Percentiles rank a stretch among this genome's conserved stretches.
These are phyloP conservation scores for Motacilla tschutschensis DNA, from an alignment of 2,113 vertebrate species.

Conservation along the genomic window DNA sequence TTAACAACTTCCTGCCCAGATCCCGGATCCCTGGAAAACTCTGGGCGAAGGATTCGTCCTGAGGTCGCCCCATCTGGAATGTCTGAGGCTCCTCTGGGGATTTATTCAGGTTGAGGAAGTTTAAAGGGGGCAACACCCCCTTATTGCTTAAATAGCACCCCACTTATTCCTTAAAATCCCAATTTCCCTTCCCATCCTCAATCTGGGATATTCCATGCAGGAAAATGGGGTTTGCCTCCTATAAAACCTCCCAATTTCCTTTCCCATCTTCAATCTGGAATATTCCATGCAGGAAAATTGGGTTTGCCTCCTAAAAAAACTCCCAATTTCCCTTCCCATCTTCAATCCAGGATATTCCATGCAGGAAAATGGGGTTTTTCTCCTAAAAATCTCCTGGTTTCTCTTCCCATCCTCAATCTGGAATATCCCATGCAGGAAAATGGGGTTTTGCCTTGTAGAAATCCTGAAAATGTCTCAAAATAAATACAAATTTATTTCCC, in stretches of 20 bases:
- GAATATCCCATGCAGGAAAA: neutral
- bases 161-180: neutral
- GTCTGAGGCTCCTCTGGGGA: too few species aligned
- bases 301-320: too few species aligned
- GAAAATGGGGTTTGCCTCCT: neutral
- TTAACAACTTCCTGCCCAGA: neutral
- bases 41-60: neutral
- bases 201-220: accelerated
- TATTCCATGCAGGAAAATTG: too few species aligned
- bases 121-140: too few species aligned
- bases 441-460: neutral
- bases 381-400: neutral
- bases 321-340: too few species aligned
- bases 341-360: neutral
- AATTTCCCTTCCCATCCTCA: accelerated
- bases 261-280: accelerated
- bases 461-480: accelerated
- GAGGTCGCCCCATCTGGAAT: neutral
- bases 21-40: neutral
- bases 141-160: neutral
- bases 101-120: neutral
- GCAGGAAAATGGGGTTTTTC: neutral
- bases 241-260: neutral
- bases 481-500: neutral
- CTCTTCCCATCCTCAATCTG: accelerated